These are phyloP conservation scores for Prolemur simus DNA, from an alignment of 2,113 vertebrate genomes.

Conservation along the genomic window DNA sequence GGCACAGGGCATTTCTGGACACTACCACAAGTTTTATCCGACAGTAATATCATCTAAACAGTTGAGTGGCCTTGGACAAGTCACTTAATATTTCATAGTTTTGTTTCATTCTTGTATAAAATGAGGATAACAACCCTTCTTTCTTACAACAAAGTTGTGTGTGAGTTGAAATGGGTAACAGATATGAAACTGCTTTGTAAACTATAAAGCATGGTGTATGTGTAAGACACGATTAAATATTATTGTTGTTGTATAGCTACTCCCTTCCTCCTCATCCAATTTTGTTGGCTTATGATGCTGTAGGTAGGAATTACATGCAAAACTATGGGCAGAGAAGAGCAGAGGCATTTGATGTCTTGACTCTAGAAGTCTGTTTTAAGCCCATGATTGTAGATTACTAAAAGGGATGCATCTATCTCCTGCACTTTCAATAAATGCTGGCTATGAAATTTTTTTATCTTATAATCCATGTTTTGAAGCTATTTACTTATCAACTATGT, in stretches of 20 bases:
- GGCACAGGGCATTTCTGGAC: neutral
- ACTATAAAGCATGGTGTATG: neutral
- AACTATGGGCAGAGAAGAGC: neutral
- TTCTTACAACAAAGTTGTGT: neutral
- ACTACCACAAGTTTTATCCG: neutral
- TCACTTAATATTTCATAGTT: neutral
- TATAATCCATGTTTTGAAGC: neutral
- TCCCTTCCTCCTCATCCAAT: neutral
- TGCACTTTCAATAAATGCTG: neutral
- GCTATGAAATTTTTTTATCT: neutral
- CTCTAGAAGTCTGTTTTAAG: neutral
- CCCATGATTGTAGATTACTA: neutral
- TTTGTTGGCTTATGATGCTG: neutral
- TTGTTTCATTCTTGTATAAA: neutral
- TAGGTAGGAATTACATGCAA: neutral
- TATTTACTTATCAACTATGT: neutral
- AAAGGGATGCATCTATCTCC: neutral
- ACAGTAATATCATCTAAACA: neutral
- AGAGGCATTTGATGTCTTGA: neutral
- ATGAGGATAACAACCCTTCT: neutral
- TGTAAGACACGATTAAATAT: too few relatives aligned
- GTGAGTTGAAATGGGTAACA: neutral
- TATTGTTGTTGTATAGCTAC: fast-evolving
- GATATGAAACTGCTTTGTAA: neutral
- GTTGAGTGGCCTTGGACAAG: neutral